phyloP scores from a whole-genome alignment of 1,140 invertebrate genomes.

The Whitmania pigra region DNA sequence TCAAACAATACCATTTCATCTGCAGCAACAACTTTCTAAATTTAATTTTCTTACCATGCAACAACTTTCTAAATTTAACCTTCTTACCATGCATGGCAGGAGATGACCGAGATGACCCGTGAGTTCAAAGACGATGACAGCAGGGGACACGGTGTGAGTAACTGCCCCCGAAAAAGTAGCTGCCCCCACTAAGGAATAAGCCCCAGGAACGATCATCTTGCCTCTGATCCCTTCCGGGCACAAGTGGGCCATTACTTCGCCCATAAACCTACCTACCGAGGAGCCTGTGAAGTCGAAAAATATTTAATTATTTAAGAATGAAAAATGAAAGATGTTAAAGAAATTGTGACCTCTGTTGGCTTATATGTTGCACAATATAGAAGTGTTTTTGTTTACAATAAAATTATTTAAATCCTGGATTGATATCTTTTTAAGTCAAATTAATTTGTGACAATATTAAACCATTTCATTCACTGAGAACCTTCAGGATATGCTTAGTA shows the following conservation, averaged over 20 bases:
- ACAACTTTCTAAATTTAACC: too few species aligned
- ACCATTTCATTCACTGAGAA: not conserved
- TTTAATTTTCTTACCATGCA: too few species aligned
- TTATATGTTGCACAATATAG: not conserved
- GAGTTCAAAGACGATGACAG: slow-evolving; percentile 95
- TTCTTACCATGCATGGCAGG: slow-evolving; percentile 72
- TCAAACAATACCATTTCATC: too few species aligned
- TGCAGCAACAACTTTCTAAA: too few species aligned
- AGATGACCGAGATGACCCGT: slow-evolving; percentile 94
- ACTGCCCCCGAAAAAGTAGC: slow-evolving; percentile 90
- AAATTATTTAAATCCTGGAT: too few species aligned
- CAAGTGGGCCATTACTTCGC: slow-evolving; percentile 80
- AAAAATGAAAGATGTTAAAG: not conserved
- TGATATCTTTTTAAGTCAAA: too few species aligned
- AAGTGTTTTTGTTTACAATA: too few species aligned
- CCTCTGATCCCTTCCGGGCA: slow-evolving; percentile 78
- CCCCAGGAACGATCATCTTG: slow-evolving; percentile 59
- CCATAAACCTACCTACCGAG: slow-evolving; percentile 74
- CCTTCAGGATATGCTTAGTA: not conserved
- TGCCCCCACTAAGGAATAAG: slow-evolving; percentile 62
- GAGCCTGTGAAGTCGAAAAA: slow-evolving; percentile 48
- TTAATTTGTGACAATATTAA: too few species aligned
- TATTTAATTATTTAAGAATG: not conserved
- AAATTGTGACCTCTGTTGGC: not conserved
- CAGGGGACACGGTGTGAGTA: slow-evolving; percentile 91